Base-by-base conservation (phyloP, 2,888 invertebrate species). In the Drosophila pegasa region DNA sequence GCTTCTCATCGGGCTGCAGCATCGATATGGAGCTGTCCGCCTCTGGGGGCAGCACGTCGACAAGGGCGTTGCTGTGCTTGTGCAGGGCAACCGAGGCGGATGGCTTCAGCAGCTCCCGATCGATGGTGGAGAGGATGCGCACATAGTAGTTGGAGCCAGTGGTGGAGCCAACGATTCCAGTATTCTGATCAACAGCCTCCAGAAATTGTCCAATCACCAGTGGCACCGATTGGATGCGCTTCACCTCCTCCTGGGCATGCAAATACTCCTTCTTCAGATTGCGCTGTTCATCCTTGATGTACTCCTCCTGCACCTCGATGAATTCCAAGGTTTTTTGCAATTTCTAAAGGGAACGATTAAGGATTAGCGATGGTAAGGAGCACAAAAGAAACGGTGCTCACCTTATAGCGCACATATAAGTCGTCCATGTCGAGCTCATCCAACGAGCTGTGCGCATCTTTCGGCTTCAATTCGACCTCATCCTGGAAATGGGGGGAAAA, bases 111-210 rank as follows among this genome's bases (percentile, higher is more conserved):
- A 99, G 93, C 92, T 99, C 99, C 14, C 99, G 94, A 92, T 99
- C 99, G 83, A 99, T 98, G 5, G 99, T 99, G 3, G 99, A 99
- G 64, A 99, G 93, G 90, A 99, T 99, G 18, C 99, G 95, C 14
- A 99, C 99, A 93, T 98, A 99, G 93, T 99, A 99, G 93, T 99
- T 99, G 1, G 99, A 99, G 31, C 99, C 99, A 37, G 99, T 99
- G 20, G 99, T 99, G 50, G 99, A 99, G 50, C 99, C 99, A 69
- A 99, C 99, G 87, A 99, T 99, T 69, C 99, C 99, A 75, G 99
- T 99, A 91, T 99, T 99, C 92, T 98, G 99, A 93, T 99, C 99
- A 37, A 99, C 99, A 68, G 99, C 99, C 93, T 99, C 99, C 79
- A 99, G 94, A 92, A 99, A 99, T 92, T 99, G 99, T 1, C 99